A percentile compares a stretch with the other conserved stretches of the same genome.
Conservation (phyloP, 92 coral and sea anemone species). For the Scolanthus callimorphus region DNA sequence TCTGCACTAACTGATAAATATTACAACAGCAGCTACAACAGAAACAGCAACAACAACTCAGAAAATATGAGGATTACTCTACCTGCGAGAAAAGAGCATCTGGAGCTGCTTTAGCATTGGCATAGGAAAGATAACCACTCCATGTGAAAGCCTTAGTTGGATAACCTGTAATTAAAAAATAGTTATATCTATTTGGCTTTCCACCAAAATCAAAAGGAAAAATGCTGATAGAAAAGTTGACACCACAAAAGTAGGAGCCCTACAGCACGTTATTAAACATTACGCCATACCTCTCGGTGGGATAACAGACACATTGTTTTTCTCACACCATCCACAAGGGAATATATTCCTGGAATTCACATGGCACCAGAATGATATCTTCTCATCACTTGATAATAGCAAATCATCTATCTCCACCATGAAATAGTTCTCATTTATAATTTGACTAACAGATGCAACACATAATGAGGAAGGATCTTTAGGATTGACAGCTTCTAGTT, state of each 20-base stretch:
- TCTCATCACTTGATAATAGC: constrained; percentile 26
- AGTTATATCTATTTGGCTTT: too few species aligned
- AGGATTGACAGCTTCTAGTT: constrained; percentile 81
- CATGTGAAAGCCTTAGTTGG: constrained; percentile 65
- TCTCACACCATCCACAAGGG: constrained; percentile 85
- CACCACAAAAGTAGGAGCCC: too few species aligned
- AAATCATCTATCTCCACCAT: constrained; percentile 63
- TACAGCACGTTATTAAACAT: too few species aligned
- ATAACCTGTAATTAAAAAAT: constrained; percentile 72
- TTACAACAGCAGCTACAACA: too few species aligned
- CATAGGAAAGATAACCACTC: constrained; percentile 50
- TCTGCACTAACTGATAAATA: too few species aligned
- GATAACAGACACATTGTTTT: constrained; percentile 63
- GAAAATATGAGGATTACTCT: too few species aligned
- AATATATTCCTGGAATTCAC: constrained; percentile 67
- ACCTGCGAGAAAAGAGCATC: constrained; percentile 52
- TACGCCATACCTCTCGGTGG: constrained; percentile 72
- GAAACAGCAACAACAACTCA: too few species aligned
- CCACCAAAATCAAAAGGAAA: too few species aligned
- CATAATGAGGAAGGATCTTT: constrained; percentile 81
- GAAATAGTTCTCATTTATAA: constrained; percentile 48
- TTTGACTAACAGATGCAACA: constrained; percentile 65
- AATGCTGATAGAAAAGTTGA: too few species aligned
- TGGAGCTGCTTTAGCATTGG: constrained; percentile 47
- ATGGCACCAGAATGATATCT: constrained; percentile 64